Conservation (phyloP, 2,888 invertebrate genomes). For the Drosophila colorata region DNA sequence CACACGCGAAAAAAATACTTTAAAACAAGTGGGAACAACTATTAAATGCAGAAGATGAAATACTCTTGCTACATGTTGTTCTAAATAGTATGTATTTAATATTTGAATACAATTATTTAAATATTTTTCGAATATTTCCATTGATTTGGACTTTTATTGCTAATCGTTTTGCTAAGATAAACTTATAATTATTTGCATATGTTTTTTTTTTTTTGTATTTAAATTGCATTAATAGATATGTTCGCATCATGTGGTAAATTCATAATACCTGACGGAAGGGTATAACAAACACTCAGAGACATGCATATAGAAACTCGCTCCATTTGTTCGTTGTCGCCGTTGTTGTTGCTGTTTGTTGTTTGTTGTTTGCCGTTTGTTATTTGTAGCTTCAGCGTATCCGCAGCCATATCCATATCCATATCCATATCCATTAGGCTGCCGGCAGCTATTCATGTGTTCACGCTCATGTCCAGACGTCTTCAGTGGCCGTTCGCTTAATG, state of each 20-base stretch:
- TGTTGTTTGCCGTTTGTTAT: constrained; percentile 39
- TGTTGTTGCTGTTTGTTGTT: constrained; percentile 26
- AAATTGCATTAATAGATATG: no score
- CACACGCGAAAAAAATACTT: constrained; percentile 27
- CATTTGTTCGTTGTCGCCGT: constrained; percentile 53
- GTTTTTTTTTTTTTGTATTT: not conserved
- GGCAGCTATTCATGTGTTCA: constrained; percentile 79
- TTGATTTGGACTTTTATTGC: no score
- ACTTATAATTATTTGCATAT: no score
- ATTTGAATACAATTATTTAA: no score
- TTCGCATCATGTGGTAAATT: not conserved
- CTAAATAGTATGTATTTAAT: no score
- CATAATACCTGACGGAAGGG: constrained; percentile 14
- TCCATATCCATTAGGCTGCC: constrained; percentile 76
- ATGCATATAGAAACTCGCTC: constrained; percentile 42
- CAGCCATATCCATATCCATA: constrained; percentile 54
- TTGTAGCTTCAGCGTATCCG: constrained; percentile 46
- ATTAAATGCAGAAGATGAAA: constrained; percentile 1
- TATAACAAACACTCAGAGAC: constrained; percentile 19
- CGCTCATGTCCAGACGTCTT: constrained; percentile 75
- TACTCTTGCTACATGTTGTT: constrained; percentile 16
- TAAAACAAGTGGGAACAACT: not conserved
- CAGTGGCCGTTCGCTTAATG: constrained; percentile 71
- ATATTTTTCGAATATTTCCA: no score
- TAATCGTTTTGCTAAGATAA: no score